Percentiles rank a stretch among this genome's conserved stretches.
phyloP scores from a whole-genome alignment of 1,140 invertebrate genomes.

The Drosophila aff. region DNA sequence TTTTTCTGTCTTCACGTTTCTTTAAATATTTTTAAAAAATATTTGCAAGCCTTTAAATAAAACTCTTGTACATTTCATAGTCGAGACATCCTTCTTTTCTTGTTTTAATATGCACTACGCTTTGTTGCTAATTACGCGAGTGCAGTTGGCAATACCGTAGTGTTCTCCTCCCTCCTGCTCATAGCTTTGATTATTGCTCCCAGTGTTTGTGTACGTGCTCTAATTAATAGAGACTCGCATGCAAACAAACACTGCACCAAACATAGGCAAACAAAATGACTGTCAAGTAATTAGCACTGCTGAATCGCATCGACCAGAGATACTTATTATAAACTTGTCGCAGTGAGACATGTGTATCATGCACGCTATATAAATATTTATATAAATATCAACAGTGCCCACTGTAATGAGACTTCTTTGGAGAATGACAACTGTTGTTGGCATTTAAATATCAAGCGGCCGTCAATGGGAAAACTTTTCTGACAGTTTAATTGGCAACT shows the following conservation, averaged over 20 bases:
- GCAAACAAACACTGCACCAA: slow-evolving; percentile 28
- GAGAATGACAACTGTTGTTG: slow-evolving; percentile 2
- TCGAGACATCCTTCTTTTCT: neutral
- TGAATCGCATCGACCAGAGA: slow-evolving; percentile 18
- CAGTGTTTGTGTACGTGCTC: slow-evolving; percentile 30
- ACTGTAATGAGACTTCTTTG: slow-evolving; percentile 2
- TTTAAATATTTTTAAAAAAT: too few species aligned
- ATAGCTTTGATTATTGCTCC: slow-evolving; percentile 47
- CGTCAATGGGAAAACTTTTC: slow-evolving; percentile 12
- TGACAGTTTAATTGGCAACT: slow-evolving; percentile 13
- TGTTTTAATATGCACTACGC: slow-evolving; percentile 37
- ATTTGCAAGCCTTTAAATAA: too few species aligned
- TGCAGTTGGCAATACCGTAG: slow-evolving; percentile 34
- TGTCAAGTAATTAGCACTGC: slow-evolving; percentile 43
- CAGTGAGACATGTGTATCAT: slow-evolving; percentile 1
- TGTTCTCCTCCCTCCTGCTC: neutral
- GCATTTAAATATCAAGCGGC: slow-evolving; percentile 7
- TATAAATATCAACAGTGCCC: neutral
- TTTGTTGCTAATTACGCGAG: slow-evolving; percentile 51
- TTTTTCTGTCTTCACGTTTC: neutral
- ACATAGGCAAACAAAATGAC: slow-evolving; percentile 45
- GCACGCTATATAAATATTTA: slow-evolving; percentile 14
- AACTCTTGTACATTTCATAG: neutral
- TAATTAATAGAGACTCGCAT: slow-evolving; percentile 45
- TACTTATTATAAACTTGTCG: slow-evolving; percentile 10